Percentiles rank a stretch among this genome's conserved stretches.
These are phyloP conservation scores for Dermochelys coriacea DNA, from an alignment of 2,797 vertebrate genomes.

Conservation along the genomic window DNA sequence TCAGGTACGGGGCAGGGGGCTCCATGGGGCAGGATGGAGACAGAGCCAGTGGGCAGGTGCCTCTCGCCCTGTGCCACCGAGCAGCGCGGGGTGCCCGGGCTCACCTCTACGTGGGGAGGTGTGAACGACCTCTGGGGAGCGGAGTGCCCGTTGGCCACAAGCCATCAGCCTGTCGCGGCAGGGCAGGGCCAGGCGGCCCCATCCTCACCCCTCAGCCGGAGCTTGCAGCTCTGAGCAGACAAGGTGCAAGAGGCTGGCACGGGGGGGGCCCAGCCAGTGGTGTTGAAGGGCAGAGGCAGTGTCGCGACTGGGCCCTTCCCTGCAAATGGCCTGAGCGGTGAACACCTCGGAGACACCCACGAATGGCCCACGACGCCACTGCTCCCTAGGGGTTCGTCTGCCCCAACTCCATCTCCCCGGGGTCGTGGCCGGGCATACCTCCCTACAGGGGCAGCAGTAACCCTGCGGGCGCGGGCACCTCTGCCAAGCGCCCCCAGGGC, in stretches of 20 bases:
- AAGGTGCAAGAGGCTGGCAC: too few species aligned
- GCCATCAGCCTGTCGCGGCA: background rate
- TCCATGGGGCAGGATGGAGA: conserved; percentile 10
- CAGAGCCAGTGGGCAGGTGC: background rate
- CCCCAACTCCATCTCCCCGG: too few species aligned
- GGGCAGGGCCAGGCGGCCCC: too few species aligned
- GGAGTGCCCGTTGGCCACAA: too few species aligned
- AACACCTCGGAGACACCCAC: background rate
- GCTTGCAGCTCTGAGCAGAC: too few species aligned
- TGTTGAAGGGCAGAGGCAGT: background rate
- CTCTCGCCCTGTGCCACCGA: background rate
- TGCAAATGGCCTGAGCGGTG: background rate
- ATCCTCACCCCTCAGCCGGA: too few species aligned
- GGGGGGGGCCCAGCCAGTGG: background rate
- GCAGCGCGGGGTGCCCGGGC: background rate
- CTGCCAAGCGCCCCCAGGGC: too few species aligned
- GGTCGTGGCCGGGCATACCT: too few species aligned
- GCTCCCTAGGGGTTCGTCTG: too few species aligned
- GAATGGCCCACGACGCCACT: too few species aligned
- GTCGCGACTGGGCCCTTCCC: background rate
- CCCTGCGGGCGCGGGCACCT: background rate
- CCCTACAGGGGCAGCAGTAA: too few species aligned
- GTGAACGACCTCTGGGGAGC: background rate
- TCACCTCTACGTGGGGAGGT: background rate
- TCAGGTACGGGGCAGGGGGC: background rate